phyloP scores from a whole-genome alignment of 2,888 invertebrate genomes.

The Adineta ricciae region DNA sequence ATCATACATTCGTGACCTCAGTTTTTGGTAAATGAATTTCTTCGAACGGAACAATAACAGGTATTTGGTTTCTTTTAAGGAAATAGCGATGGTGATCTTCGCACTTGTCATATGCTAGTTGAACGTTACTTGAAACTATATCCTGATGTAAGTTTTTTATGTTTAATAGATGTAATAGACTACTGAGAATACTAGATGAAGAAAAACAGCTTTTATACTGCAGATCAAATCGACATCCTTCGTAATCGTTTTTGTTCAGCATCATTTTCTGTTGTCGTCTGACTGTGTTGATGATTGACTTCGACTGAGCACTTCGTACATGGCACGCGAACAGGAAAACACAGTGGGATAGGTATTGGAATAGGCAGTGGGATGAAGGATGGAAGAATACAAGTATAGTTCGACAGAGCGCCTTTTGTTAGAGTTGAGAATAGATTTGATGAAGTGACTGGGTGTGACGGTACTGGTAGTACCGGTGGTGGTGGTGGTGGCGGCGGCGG shows the following conservation, averaged over 20 bases:
- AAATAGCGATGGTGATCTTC: slow-evolving; percentile 66
- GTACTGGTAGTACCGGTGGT: background rate
- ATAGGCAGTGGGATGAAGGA: slow-evolving; percentile 2
- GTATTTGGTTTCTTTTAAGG: slow-evolving; percentile 40
- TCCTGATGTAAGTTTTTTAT: slow-evolving; percentile 55
- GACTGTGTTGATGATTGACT: background rate
- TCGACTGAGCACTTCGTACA: background rate
- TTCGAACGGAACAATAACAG: background rate
- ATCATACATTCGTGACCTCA: slow-evolving; percentile 72
- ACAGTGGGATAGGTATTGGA: background rate
- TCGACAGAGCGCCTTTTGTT: background rate
- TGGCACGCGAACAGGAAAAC: background rate
- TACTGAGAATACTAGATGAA: no score
- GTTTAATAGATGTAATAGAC: background rate
- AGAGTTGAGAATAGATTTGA: background rate
- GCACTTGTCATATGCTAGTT: slow-evolving; percentile 65
- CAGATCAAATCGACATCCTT: background rate
- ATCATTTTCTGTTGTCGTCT: background rate
- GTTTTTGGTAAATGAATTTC: slow-evolving; percentile 59
- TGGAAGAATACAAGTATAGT: slow-evolving; percentile 2
- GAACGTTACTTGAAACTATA: slow-evolving; percentile 56
- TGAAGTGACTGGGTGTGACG: background rate
- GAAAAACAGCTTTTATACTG: background rate
- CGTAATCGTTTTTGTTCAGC: background rate
- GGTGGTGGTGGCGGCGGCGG: background rate